Conservation (phyloP, 2,113 vertebrate species). For the Cygnus buccinator region DNA sequence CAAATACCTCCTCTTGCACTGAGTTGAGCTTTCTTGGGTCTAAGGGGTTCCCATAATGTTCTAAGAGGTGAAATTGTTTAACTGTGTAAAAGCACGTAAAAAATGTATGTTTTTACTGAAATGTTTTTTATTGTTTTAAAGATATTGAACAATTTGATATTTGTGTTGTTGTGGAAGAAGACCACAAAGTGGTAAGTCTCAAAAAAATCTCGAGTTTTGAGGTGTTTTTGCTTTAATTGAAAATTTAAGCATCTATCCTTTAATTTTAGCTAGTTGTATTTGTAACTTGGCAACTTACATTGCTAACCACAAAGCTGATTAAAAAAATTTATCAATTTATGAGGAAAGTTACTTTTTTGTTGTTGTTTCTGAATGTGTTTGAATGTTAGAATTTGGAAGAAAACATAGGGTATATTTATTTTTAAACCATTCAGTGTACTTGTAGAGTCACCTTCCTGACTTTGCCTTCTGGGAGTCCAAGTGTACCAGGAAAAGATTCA, state of each 20-base stretch:
- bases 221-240: background rate
- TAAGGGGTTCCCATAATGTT: background rate
- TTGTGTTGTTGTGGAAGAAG: constrained; percentile 81
- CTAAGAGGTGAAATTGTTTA: background rate
- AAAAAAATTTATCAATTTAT: background rate
- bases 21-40: background rate
- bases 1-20: background rate
- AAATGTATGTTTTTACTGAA: background rate
- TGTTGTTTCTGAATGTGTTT: background rate
- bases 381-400: background rate
- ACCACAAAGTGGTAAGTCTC: constrained; percentile 86
- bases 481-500: background rate
- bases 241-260: background rate
- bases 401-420: background rate
- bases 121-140: constrained; percentile 62
- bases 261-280: background rate
- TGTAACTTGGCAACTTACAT: background rate
- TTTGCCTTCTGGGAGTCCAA: background rate
- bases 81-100: background rate
- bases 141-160: constrained; percentile 91
- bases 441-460: background rate
- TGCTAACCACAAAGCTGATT: background rate
- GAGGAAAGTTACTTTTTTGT: background rate
- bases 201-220: constrained; percentile 22
- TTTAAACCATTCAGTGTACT: background rate